A percentile compares a stretch with the other conserved stretches of the same genome.
Evolutionary conservation across 2,888 invertebrate species (phyloP).

Genomic region (Nasonovia ribisnigri): DNA sequence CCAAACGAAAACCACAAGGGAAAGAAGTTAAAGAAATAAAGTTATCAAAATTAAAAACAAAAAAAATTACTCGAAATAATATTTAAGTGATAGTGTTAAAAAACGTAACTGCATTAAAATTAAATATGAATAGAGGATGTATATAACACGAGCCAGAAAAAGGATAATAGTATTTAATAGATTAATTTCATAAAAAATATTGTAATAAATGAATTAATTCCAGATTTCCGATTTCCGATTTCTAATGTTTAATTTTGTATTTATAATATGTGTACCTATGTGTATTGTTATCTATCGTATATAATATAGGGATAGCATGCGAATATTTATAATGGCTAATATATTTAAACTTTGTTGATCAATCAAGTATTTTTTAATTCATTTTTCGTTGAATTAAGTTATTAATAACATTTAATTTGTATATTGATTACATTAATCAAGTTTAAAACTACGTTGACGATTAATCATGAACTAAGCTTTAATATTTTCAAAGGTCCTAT

Average conservation of each 20-base stretch:
- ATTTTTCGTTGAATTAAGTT: neutral
- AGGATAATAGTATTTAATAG: neutral
- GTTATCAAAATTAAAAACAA: conserved; percentile 1
- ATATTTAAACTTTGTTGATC: neutral
- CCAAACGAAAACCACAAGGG: conserved; percentile 2
- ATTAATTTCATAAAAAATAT: neutral
- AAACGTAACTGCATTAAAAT: neutral
- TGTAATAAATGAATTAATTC: neutral
- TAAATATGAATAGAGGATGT: neutral
- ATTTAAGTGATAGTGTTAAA: neutral
- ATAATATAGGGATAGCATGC: neutral
- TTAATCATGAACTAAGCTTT: neutral
- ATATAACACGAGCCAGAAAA: neutral
- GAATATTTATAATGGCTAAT: neutral
- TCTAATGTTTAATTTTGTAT: neutral
- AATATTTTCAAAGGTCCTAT: neutral
- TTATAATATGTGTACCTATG: neutral
- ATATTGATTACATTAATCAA: neutral
- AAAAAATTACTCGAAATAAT: neutral
- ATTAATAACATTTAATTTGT: neutral
- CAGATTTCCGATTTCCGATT: too few species aligned
- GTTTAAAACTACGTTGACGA: neutral
- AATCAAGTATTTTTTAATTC: neutral
- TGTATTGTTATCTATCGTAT: neutral
- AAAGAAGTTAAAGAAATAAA: conserved; percentile 1